Conservation (phyloP, 2,797 vertebrate species). For the Aratinga solstitialis region DNA sequence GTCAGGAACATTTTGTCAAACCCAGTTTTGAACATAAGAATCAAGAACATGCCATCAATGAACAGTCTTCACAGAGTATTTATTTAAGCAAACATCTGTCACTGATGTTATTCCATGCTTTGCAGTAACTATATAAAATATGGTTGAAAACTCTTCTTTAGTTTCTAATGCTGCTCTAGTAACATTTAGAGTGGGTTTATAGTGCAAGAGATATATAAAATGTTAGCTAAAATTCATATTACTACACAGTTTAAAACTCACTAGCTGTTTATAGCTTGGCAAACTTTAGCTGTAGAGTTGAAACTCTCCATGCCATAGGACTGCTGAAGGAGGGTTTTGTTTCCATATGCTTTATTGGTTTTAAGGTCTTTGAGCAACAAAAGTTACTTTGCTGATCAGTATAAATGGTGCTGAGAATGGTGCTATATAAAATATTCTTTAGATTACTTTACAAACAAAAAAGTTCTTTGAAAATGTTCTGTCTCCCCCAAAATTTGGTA, state of each 20-base stretch:
- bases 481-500: not conserved
- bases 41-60: rapidly evolving
- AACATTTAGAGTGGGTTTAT: not conserved
- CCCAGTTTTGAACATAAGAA: not conserved
- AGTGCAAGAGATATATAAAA: not conserved
- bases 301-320: not conserved
- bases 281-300: not conserved
- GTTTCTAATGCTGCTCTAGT: not conserved
- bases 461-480: not conserved
- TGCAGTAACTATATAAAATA: not conserved
- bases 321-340: not conserved
- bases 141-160: not conserved
- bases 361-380: not conserved
- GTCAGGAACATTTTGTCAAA: not conserved
- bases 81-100: not conserved
- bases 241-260: not conserved
- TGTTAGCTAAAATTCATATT: not conserved
- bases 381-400: not conserved
- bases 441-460: not conserved
- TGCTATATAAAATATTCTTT: not conserved
- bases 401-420: not conserved
- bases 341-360: not conserved
- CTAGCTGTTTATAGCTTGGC: not conserved
- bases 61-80: not conserved
- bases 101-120: not conserved